Base-by-base conservation (phyloP, 2,797 vertebrate genomes). In the Varecia variegata region DNA sequence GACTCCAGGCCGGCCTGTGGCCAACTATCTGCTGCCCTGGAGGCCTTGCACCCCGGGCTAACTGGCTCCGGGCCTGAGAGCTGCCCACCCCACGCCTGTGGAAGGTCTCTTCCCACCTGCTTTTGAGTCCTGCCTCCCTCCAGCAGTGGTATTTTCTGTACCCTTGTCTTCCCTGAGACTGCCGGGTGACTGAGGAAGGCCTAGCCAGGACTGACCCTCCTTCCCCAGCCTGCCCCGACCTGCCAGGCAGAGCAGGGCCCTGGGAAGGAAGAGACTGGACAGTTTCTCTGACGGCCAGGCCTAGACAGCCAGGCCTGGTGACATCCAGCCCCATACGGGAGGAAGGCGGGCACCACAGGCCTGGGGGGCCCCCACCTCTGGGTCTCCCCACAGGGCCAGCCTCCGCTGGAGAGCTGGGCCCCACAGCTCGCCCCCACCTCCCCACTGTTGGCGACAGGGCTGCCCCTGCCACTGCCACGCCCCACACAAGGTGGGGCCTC, bases 241-340 rank as follows among this genome's bases (percentile, higher is more conserved):
- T 32, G 1, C 86, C 58, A 2, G 35, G 87, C 79, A 91, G 68
- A 92, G 45, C 62, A n/a, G 88, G 86, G 71, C 17, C 9, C 77
- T 54, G 25, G 86, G 71, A 80, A 52, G 30, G 89, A 76, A 74
- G 85, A 88, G 71, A 88, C 45, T 21, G 38, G 1, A 45, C 47
- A 20, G 40, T 85, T 93, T 92, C 83, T 95, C 82, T 32, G 97
- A 98, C 97, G 81, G 96, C 97, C 97, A 97, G 96, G 93, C 95
- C 96, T 71, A 30, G 17, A 84, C 60, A 87, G 45, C 77, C 35
- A 86, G 96, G 96, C 94, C 87, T 92, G 97, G 97, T 88, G 88
- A 97, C 94, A 96, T 14, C 67, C 13, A 80, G 17, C 73, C 70
- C 86, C 90, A 15, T 25, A 21, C 0, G 0, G 23, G 71, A 93